Conservation (phyloP, 2,797 vertebrate genomes). For the Epinephelus awoara region DNA sequence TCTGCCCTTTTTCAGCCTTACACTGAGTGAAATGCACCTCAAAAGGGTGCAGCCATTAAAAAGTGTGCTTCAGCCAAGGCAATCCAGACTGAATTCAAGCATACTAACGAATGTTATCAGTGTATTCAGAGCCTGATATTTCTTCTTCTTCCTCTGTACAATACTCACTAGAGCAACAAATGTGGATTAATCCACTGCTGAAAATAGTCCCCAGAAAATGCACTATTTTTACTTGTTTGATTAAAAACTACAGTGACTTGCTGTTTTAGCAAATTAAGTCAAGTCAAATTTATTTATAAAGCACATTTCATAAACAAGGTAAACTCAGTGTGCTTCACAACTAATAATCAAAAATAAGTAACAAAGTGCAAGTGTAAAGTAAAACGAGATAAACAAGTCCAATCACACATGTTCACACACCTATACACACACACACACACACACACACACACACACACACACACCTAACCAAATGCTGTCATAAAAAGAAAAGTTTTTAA, state of each 20-base stretch:
- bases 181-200: neutral
- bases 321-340: too few species aligned
- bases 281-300: too few species aligned
- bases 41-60: conserved; percentile 24
- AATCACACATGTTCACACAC: too few species aligned
- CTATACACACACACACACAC: too few species aligned
- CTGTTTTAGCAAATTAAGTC: neutral
- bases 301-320: too few species aligned
- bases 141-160: neutral
- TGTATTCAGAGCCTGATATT: neutral
- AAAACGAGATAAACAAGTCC: too few species aligned
- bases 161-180: neutral
- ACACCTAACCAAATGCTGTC: too few species aligned
- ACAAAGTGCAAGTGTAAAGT: too few species aligned
- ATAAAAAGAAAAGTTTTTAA: too few species aligned
- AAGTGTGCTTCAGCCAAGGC: conserved; percentile 48
- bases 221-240: neutral
- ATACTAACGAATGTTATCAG: neutral
- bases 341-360: too few species aligned
- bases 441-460: too few species aligned
- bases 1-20: neutral
- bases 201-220: neutral
- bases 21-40: neutral
- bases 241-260: neutral
- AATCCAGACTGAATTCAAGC: conserved; percentile 29